These are phyloP conservation scores for Scopus umbretta DNA, from an alignment of 2,113 vertebrate genomes.

Conservation along the genomic window DNA sequence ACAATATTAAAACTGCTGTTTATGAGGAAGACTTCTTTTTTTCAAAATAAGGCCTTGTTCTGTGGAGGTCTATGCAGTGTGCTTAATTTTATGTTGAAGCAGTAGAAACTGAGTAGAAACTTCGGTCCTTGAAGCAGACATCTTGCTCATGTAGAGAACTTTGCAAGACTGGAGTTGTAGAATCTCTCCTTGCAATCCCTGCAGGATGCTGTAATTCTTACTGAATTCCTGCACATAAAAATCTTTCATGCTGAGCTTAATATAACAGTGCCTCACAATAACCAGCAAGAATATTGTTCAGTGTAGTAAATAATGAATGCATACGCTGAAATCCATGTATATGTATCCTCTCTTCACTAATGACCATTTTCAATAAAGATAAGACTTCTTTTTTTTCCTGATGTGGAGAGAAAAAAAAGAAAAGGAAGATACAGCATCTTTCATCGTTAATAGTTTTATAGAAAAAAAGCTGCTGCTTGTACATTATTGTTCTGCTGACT, in stretches of 20 bases:
- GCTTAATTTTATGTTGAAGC: neutral
- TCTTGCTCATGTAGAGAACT: neutral
- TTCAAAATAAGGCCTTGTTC: neutral
- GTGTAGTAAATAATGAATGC: neutral
- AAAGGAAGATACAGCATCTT: neutral
- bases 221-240: neutral
- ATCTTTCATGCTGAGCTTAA: neutral
- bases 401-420: neutral
- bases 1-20: neutral
- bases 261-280: neutral
- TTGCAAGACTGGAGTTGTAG: neutral
- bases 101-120: neutral
- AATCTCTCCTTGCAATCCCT: neutral
- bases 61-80: neutral
- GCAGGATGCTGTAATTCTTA: neutral
- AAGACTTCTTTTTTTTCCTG: neutral
- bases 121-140: neutral
- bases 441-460: neutral
- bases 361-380: neutral
- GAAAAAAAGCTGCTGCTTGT: neutral
- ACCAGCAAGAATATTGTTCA: neutral
- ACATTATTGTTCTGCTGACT: neutral
- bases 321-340: neutral
- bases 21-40: neutral
- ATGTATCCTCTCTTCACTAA: neutral